phyloP scores from a whole-genome alignment of 1,140 invertebrate species.

The Neotoxoptera formosana region DNA sequence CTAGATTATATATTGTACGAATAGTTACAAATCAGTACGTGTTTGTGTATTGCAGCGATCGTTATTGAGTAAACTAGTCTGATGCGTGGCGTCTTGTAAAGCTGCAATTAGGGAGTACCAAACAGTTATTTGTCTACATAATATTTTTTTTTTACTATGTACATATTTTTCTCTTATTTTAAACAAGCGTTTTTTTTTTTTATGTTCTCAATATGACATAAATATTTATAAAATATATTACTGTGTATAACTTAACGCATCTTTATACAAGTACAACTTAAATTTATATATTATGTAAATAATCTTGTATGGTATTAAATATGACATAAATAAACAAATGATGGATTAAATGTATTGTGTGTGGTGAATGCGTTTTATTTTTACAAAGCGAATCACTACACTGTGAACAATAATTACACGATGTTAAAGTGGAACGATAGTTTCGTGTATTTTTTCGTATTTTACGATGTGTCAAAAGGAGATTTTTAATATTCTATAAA shows the following conservation, averaged over 20 bases:
- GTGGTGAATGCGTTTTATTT: too few relatives aligned
- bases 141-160: neutral
- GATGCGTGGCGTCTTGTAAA: neutral
- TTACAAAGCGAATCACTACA: neutral
- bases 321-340: neutral
- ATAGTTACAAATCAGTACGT: neutral
- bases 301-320: neutral
- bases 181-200: too few relatives aligned
- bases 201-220: too few relatives aligned
- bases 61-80: neutral
- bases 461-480: too few relatives aligned
- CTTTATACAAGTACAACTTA: neutral
- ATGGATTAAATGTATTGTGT: too few relatives aligned
- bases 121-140: neutral
- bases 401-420: neutral
- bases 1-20: neutral
- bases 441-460: too few relatives aligned
- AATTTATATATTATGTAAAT: neutral
- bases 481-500: too few relatives aligned
- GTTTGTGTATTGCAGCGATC: neutral
- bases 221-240: conserved; percentile 11
- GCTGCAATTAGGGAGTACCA: neutral
- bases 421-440: neutral
- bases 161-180: neutral
- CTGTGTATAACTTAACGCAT: neutral